Evolutionary conservation across 2,797 vertebrate genomes (phyloP).

Genomic region (Percopsis omiscomaycus): DNA sequence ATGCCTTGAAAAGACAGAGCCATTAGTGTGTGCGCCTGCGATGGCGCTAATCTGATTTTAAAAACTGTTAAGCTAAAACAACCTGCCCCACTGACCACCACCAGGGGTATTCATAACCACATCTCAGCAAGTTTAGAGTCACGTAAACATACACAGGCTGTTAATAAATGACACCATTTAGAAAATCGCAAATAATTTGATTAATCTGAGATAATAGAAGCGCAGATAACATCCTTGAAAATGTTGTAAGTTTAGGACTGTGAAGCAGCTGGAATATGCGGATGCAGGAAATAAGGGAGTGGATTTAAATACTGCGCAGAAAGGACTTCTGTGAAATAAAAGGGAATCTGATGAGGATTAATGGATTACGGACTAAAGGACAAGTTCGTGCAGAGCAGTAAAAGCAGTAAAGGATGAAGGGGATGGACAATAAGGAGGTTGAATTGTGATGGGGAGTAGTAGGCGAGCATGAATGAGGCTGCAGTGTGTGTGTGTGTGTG

Average conservation of each 20-base stretch:
- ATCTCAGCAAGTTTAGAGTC: slow-evolving; percentile 31
- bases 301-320: background rate
- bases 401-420: slow-evolving; percentile 61
- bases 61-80: slow-evolving; percentile 73
- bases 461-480: slow-evolving; percentile 65
- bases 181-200: slow-evolving; percentile 27
- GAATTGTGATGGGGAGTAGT: slow-evolving; percentile 58
- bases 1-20: slow-evolving; percentile 71
- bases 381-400: slow-evolving; percentile 63
- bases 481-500: slow-evolving; percentile 63
- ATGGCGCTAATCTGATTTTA: slow-evolving; percentile 74
- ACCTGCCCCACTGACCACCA: slow-evolving; percentile 59
- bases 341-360: slow-evolving; percentile 32
- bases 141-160: slow-evolving; percentile 22
- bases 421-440: slow-evolving; percentile 65
- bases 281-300: slow-evolving; percentile 16
- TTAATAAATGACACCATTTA: slow-evolving; percentile 14
- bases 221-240: slow-evolving; percentile 14
- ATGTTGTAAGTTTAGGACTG: slow-evolving; percentile 10
- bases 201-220: slow-evolving; percentile 14
- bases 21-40: slow-evolving; percentile 69
- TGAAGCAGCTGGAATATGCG: slow-evolving; percentile 1
- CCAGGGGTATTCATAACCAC: slow-evolving; percentile 44
- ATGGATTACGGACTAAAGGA: slow-evolving; percentile 57
- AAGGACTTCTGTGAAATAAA: slow-evolving; percentile 17